phyloP scores from a whole-genome alignment of 1,140 invertebrate species.

The Mamestra configurata region DNA sequence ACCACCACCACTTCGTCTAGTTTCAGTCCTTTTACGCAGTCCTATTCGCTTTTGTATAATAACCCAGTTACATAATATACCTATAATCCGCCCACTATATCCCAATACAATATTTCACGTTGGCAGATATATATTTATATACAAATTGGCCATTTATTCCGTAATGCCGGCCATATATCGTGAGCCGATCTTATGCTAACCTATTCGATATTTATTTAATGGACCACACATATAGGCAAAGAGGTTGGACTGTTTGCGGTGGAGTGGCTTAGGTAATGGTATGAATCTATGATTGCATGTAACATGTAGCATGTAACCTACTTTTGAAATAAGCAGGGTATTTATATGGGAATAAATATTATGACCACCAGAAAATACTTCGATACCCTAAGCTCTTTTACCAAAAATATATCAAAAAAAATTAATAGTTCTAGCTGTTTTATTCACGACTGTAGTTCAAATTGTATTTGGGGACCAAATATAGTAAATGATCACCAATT shows the following conservation, averaged over 20 bases:
- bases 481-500: too few species aligned
- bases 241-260: slow-evolving; percentile 22
- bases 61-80: background rate
- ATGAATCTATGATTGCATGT: background rate
- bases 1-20: too few species aligned
- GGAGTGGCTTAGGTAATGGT: background rate
- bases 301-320: background rate
- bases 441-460: too few species aligned
- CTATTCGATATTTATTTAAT: slow-evolving; percentile 60
- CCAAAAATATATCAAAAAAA: too few species aligned
- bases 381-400: too few species aligned
- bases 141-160: slow-evolving; percentile 60
- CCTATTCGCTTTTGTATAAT: background rate
- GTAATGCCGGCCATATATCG: slow-evolving; percentile 54
- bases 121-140: slow-evolving; percentile 50
- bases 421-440: too few species aligned
- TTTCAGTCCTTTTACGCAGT: background rate
- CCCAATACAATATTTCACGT: slow-evolving; percentile 38
- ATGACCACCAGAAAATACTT: too few species aligned
- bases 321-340: background rate
- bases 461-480: too few species aligned
- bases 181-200: slow-evolving; percentile 44
- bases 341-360: background rate
- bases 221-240: slow-evolving; percentile 26
- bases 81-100: slow-evolving; percentile 20